Conservation (phyloP, 2,888 invertebrate species). For the Volucella bombylans region DNA sequence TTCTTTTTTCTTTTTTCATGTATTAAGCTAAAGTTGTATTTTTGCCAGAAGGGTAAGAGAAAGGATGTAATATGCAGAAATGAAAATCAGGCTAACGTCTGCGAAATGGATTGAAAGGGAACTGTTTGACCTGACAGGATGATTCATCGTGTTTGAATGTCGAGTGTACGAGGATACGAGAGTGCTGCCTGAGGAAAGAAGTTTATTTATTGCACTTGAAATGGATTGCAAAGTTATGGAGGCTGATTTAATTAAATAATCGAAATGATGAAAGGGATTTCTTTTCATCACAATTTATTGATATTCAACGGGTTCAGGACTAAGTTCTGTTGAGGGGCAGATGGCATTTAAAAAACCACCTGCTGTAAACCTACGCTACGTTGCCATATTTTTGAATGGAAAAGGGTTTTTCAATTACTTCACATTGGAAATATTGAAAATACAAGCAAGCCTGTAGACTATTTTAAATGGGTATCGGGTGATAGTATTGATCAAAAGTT, state of each 20-base stretch:
- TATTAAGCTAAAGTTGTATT: slow-evolving; percentile 41
- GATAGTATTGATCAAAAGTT: too few relatives aligned
- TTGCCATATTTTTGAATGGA: too few relatives aligned
- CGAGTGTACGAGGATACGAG: neutral
- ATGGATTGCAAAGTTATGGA: slow-evolving; percentile 6
- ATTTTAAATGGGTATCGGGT: too few relatives aligned
- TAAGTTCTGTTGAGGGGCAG: too few relatives aligned
- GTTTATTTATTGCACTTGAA: slow-evolving; percentile 12
- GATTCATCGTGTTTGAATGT: slow-evolving; percentile 46
- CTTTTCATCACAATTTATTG: too few relatives aligned
- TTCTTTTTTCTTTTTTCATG: slow-evolving; percentile 8
- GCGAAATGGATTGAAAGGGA: slow-evolving; percentile 28
- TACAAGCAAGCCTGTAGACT: too few relatives aligned
- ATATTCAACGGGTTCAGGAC: too few relatives aligned
- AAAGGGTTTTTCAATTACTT: too few relatives aligned
- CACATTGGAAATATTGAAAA: too few relatives aligned
- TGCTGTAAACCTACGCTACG: too few relatives aligned
- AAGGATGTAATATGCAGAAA: slow-evolving; percentile 53
- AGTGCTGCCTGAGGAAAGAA: neutral
- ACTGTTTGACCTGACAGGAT: slow-evolving; percentile 28
- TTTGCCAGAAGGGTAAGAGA: neutral
- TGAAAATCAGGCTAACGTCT: slow-evolving; percentile 64
- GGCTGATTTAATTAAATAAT: neutral
- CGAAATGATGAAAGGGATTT: neutral
- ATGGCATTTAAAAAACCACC: too few relatives aligned